Percentiles rank a stretch among this genome's conserved stretches.
phyloP scores from a whole-genome alignment of 2,113 vertebrate species.

The Cercopithecus mona region DNA sequence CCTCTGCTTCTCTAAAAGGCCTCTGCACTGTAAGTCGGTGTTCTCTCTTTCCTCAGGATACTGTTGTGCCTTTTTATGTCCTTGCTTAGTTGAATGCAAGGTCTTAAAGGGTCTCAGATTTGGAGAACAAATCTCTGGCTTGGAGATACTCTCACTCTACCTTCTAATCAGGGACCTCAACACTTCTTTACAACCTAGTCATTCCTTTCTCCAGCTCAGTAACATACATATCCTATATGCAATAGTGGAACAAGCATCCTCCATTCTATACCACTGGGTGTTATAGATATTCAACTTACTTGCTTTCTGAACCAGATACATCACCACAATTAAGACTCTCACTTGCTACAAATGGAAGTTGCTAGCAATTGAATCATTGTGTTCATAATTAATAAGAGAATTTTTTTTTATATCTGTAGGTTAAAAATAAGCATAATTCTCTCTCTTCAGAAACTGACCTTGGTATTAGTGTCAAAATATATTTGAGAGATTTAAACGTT shows the following conservation, averaged over 20 bases:
- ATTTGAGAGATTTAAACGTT: neutral
- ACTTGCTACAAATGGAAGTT: neutral
- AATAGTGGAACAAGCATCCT: neutral
- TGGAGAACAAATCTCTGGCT: neutral
- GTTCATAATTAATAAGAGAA: neutral
- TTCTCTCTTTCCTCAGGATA: neutral
- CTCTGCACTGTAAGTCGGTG: neutral
- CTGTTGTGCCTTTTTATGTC: neutral
- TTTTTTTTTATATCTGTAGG: neutral
- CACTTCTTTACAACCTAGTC: neutral
- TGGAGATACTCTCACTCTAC: neutral
- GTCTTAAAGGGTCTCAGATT: neutral
- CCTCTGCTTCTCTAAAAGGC: neutral
- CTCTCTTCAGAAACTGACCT: neutral
- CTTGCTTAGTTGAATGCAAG: neutral
- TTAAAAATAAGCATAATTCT: neutral
- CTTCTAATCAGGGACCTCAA: neutral
- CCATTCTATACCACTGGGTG: neutral
- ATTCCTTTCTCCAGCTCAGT: neutral
- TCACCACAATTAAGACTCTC: neutral
- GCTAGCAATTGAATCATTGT: neutral
- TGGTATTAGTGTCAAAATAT: neutral
- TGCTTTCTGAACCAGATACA: neutral
- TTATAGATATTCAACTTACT: neutral
- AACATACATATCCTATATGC: neutral